Percentiles rank a stretch among this genome's conserved stretches.
Evolutionary conservation across 2,113 vertebrate species (phyloP).

Genomic region (Bothrops jararaca): DNA sequence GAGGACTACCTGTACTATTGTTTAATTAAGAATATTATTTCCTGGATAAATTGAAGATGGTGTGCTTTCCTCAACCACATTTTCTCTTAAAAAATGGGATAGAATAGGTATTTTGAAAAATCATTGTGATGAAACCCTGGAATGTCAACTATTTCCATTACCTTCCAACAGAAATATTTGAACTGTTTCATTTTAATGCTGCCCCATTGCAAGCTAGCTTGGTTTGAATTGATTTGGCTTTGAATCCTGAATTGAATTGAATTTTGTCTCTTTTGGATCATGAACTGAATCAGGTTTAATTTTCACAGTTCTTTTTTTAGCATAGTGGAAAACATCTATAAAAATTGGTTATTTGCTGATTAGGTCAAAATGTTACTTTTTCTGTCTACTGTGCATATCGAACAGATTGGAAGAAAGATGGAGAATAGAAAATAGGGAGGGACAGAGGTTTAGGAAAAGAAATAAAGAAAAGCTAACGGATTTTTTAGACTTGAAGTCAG

Average conservation of each 20-base stretch:
- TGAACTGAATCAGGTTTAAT: background rate
- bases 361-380: background rate
- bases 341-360: background rate
- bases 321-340: background rate
- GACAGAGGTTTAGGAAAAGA: background rate
- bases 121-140: background rate
- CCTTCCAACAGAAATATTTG: background rate
- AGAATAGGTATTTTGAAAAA: background rate
- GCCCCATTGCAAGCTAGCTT: background rate
- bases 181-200: background rate
- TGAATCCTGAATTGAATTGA: background rate
- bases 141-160: background rate
- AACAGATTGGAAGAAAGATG: background rate
- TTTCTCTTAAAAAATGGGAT: background rate
- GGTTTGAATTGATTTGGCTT: background rate
- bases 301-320: background rate
- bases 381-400: background rate
- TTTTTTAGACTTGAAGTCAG: background rate
- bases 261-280: background rate
- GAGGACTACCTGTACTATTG: background rate
- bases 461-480: background rate
- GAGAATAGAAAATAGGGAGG: background rate
- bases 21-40: background rate
- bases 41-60: background rate
- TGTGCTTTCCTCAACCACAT: background rate